Evolutionary conservation across 2,888 invertebrate genomes (phyloP).

Genomic region (Noctua pronuba): DNA sequence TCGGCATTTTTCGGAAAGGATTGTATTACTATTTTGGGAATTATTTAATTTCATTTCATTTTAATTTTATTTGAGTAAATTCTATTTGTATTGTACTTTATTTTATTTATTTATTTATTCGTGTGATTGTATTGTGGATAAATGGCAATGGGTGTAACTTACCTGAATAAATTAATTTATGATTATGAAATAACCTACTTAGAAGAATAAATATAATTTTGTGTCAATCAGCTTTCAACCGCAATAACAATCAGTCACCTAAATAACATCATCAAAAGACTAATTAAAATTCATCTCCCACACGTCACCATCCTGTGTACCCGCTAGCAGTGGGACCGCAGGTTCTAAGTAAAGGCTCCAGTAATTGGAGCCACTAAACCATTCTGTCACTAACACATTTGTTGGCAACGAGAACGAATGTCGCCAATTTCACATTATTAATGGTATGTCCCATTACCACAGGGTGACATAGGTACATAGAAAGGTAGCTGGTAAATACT

Average conservation of each 20-base stretch:
- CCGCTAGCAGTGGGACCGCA: neutral
- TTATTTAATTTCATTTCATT: too few species aligned
- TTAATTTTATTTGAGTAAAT: too few species aligned
- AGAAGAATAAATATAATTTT: neutral
- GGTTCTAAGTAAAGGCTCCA: slow-evolving; percentile 1
- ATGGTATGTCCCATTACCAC: slow-evolving; percentile 26
- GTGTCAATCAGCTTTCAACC: neutral
- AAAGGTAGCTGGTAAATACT: neutral
- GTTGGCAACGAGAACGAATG: slow-evolving; percentile 45
- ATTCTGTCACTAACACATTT: slow-evolving; percentile 50
- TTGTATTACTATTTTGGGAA: too few species aligned
- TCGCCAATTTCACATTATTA: slow-evolving; percentile 40
- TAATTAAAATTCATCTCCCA: neutral
- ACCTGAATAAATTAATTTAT: too few species aligned
- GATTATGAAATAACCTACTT: neutral
- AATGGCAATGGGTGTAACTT: too few species aligned
- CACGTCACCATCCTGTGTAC: neutral
- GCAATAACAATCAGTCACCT: neutral
- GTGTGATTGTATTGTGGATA: too few species aligned
- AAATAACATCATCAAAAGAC: neutral
- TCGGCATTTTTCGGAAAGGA: too few species aligned
- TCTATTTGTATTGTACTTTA: too few species aligned
- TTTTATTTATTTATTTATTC: too few species aligned
- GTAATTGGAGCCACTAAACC: slow-evolving; percentile 50
- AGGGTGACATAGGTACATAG: neutral